These are phyloP conservation scores for Synergus japonicus DNA, from an alignment of 2,888 invertebrate genomes.

Conservation along the genomic window DNA sequence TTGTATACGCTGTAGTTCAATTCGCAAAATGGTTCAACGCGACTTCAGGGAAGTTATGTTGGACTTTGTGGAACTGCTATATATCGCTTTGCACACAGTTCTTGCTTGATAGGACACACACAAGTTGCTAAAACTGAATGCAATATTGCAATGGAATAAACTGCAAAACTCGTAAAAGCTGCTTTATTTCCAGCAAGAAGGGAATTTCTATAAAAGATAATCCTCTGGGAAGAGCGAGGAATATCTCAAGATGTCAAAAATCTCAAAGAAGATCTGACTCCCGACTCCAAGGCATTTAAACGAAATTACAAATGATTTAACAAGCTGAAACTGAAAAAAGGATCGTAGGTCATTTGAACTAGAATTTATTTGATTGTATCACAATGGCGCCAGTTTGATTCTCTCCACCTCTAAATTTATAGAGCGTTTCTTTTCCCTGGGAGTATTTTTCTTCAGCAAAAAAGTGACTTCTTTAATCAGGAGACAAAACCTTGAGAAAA, in stretches of 20 bases:
- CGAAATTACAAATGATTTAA: not conserved
- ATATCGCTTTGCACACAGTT: not conserved
- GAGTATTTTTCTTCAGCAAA: not conserved
- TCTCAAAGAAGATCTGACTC: not conserved
- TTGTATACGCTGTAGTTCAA: not conserved
- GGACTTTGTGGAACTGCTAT: not conserved
- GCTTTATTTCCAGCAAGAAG: not conserved
- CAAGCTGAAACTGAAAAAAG: too few species aligned
- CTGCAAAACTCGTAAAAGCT: not conserved
- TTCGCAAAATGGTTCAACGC: not conserved
- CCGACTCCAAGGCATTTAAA: not conserved
- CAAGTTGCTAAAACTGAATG: not conserved
- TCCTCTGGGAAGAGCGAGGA: not conserved
- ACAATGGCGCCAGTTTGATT: not conserved
- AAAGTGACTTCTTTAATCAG: too few species aligned
- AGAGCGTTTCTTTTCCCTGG: not conserved
- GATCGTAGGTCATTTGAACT: too few species aligned
- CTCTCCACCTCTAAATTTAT: not conserved
- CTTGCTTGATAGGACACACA: not conserved
- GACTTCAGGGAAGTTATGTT: slow-evolving; percentile 5
- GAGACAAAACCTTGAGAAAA: slow-evolving; percentile 12
- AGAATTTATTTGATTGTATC: not conserved
- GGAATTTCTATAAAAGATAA: not conserved
- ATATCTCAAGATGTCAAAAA: too few species aligned
- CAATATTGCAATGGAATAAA: not conserved